Evolutionary conservation across 2,113 vertebrate species (phyloP).

Genomic region (Deroptyus accipitrinus): DNA sequence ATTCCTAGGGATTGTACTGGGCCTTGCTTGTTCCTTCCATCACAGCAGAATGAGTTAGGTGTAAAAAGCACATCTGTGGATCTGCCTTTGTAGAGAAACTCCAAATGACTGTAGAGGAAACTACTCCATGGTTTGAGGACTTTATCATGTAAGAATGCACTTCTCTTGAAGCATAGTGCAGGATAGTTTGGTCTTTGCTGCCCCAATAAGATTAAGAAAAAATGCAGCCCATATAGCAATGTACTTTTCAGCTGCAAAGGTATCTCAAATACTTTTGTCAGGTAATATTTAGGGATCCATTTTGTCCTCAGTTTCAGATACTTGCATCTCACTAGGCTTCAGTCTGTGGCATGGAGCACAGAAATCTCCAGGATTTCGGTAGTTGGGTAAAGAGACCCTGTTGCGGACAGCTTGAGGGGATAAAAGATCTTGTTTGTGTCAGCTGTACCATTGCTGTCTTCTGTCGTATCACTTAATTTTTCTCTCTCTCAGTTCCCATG

Average conservation of each 20-base stretch:
- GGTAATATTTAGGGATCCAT: neutral
- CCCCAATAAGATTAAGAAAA: neutral
- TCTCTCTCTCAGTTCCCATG: neutral
- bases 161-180: neutral
- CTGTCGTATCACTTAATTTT: neutral
- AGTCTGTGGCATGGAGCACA: neutral
- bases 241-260: neutral
- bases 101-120: neutral
- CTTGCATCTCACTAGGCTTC: neutral
- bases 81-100: neutral
- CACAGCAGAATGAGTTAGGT: neutral
- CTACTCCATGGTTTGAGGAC: neutral
- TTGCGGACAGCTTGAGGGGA: neutral
- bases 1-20: neutral
- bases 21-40: neutral
- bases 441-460: neutral
- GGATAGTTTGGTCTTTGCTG: neutral
- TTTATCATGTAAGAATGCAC: rapidly evolving
- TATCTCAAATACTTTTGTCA: neutral
- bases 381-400: neutral
- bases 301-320: neutral
- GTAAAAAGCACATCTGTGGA: neutral
- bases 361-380: neutral
- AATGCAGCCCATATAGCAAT: neutral
- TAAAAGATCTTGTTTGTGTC: neutral